Evolutionary conservation across 2,113 vertebrate species (phyloP).

Genomic region (Leucopternis melanops): DNA sequence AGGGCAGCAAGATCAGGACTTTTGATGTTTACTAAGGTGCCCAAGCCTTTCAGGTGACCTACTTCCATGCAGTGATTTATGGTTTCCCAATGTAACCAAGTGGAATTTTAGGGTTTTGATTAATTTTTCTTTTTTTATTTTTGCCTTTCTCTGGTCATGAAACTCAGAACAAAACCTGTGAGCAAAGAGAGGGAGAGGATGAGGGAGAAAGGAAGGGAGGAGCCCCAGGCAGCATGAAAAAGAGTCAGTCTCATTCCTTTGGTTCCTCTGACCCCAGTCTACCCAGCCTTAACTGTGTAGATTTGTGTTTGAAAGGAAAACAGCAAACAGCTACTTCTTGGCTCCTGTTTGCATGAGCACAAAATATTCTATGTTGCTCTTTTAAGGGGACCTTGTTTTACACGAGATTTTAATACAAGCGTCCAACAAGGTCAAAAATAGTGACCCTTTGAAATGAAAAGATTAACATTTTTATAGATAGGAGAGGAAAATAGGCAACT

Average conservation of each 20-base stretch:
- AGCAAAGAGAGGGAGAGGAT: not conserved
- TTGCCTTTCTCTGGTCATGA: not conserved
- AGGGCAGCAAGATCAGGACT: not conserved
- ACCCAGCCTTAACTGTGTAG: not conserved
- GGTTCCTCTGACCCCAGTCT: not conserved
- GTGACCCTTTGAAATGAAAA: conserved; percentile 67
- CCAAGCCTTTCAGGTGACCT: not conserved
- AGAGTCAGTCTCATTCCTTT: not conserved
- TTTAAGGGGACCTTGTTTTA: conserved; percentile 53
- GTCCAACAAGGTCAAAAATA: conserved; percentile 62
- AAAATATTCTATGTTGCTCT: not conserved
- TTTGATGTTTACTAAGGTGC: not conserved
- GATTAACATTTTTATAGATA: conserved; percentile 66
- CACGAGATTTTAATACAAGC: conserved; percentile 47
- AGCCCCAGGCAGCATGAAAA: not conserved
- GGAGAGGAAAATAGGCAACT: conserved; percentile 48
- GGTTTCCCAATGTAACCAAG: not conserved
- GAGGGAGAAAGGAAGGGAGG: not conserved
- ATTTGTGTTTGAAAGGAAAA: not conserved
- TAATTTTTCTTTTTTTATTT: not conserved
- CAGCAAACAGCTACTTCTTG: not conserved
- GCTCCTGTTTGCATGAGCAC: not conserved
- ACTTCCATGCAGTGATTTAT: not conserved
- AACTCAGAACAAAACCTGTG: not conserved
- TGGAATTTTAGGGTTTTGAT: not conserved